Percentiles rank a stretch among this genome's conserved stretches.
Evolutionary conservation across 2,113 vertebrate species (phyloP).

Genomic region (Petrocephalus microphthalmus): DNA sequence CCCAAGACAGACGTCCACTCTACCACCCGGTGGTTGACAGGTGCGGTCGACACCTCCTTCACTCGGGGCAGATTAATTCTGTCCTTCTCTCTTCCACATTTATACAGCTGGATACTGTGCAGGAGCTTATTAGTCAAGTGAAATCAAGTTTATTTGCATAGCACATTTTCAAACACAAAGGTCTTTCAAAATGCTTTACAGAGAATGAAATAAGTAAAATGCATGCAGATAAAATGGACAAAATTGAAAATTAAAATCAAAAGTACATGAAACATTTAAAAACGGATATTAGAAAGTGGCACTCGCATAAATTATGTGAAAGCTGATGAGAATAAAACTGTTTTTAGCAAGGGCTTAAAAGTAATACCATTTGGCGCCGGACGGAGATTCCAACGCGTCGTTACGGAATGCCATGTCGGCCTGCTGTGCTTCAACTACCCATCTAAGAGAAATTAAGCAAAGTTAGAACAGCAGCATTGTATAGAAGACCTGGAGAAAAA

Average conservation of each 20-base stretch:
- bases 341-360: background rate
- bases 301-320: background rate
- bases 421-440: background rate
- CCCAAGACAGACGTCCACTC: slow-evolving; percentile 75
- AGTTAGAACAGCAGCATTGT: background rate
- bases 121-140: background rate
- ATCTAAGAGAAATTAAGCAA: background rate
- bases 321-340: background rate
- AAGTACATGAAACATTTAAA: background rate
- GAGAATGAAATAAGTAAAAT: background rate
- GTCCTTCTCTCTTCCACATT: background rate
- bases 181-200: background rate
- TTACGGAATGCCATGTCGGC: background rate
- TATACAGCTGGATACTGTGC: background rate
- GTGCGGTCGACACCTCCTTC: slow-evolving; percentile 54
- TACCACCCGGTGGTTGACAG: slow-evolving; percentile 81
- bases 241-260: background rate
- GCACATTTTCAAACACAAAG: background rate
- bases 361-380: background rate
- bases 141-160: background rate
- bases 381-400: background rate
- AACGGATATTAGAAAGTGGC: background rate
- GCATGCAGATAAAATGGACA: background rate
- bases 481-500: background rate
- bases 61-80: background rate